Evolutionary conservation across 2,797 vertebrate species (phyloP).

Genomic region (Alexandromys oeconomus): DNA sequence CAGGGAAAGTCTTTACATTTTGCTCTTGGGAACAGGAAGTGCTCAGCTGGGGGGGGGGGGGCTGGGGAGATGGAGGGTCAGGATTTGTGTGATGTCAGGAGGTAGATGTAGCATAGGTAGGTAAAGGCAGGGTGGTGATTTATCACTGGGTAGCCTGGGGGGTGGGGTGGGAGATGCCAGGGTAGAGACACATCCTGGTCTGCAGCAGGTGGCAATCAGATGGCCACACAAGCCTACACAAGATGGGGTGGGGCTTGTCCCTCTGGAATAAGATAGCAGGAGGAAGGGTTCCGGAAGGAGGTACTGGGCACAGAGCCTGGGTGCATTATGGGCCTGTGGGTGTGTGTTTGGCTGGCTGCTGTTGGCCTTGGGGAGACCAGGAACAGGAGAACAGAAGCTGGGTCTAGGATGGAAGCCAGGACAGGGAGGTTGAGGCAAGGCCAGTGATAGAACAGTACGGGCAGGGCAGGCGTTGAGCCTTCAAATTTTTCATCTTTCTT

Average conservation of each 20-base stretch:
- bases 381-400: not conserved
- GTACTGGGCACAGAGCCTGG: slow-evolving; percentile 52
- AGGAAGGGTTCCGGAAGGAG: slow-evolving; percentile 6
- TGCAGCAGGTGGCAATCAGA: not conserved
- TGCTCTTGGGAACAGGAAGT: not conserved
- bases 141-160: not conserved
- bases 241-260: not conserved
- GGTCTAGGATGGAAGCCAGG: not conserved
- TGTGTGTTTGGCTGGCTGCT: not conserved
- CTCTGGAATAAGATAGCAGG: not conserved
- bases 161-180: not conserved
- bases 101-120: not conserved
- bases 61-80: not conserved
- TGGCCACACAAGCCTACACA: not conserved
- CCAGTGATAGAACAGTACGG: not conserved
- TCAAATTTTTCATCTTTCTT: not conserved
- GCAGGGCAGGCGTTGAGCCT: not conserved
- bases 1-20: slow-evolving; percentile 41
- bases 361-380: slow-evolving; percentile 31
- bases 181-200: not conserved
- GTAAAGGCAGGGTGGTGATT: not conserved
- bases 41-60: not conserved
- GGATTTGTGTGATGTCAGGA: not conserved
- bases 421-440: not conserved
- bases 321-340: not conserved